Evolutionary conservation across 2,888 invertebrate species (phyloP).

Genomic region (Drosophila colorata): DNA sequence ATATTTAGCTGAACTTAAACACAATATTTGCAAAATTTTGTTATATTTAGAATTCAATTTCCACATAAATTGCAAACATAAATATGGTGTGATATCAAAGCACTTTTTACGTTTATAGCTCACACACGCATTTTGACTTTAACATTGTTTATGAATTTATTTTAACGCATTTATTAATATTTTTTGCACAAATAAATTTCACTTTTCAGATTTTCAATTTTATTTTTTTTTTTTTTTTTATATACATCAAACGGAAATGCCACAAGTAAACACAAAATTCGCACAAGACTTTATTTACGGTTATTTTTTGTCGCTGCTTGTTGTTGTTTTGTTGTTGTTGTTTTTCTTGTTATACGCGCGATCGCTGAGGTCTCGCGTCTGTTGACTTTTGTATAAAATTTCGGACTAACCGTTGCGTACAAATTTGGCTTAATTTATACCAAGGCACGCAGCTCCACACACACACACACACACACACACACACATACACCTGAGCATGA

Average conservation of each 20-base stretch:
- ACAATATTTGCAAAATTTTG: no score
- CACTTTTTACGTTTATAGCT: constrained; percentile 10
- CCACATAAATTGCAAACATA: background rate
- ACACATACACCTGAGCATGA: constrained; percentile 3
- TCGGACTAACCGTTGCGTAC: constrained; percentile 80
- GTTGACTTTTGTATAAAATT: constrained; percentile 46
- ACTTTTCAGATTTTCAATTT: constrained; percentile 19
- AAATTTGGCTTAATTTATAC: constrained; percentile 81
- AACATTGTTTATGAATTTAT: constrained; percentile 14
- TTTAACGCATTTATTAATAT: constrained; percentile 1
- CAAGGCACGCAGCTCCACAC: constrained; percentile 59
- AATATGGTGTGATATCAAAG: constrained; percentile 8
- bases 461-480: background rate
- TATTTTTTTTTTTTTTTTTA: constrained; percentile 29
- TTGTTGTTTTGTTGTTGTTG: constrained; percentile 7
- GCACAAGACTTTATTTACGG: constrained; percentile 48
- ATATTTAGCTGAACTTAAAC: background rate
- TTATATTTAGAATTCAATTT: background rate
- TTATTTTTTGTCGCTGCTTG: background rate
- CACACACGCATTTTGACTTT: constrained; percentile 16
- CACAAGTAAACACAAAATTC: constrained; percentile 25
- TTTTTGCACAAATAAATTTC: constrained; percentile 25
- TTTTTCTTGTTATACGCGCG: constrained; percentile 45
- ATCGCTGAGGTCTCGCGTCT: constrained; percentile 54
- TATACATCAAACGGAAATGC: constrained; percentile 41